phyloP scores from a whole-genome alignment of 2,888 invertebrate genomes.

The Eupithecia inturbata region DNA sequence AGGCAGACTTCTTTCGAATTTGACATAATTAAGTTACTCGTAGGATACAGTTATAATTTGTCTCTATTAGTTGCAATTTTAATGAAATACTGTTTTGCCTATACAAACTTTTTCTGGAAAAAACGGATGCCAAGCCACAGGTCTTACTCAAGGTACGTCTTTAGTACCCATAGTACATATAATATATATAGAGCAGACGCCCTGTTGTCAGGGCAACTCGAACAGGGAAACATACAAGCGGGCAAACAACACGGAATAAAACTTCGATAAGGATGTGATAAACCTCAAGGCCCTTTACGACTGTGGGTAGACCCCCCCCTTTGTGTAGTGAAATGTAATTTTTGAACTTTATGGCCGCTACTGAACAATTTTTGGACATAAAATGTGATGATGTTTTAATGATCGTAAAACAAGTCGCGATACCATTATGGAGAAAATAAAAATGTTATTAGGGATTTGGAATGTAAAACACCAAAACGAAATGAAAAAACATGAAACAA shows the following conservation, averaged over 20 bases:
- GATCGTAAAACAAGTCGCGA: conserved; percentile 4
- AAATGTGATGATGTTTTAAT: conserved; percentile 9
- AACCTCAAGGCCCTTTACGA: conserved; percentile 51
- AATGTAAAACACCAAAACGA: no score
- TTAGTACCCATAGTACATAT: no score
- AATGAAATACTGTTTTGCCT: no score
- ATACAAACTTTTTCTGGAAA: no score
- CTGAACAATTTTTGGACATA: conserved; percentile 15
- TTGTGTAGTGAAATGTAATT: conserved; percentile 24
- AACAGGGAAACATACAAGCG: not conserved
- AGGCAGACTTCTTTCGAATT: no score
- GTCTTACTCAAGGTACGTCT: no score
- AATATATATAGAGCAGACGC: not conserved
- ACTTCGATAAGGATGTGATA: conserved; percentile 56
- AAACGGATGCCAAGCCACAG: no score
- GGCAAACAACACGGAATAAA: conserved; percentile 49
- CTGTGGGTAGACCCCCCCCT: conserved; percentile 35
- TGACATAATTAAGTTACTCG: no score
- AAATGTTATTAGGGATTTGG: not conserved
- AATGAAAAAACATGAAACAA: no score
- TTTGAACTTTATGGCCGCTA: conserved; percentile 17
- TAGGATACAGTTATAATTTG: no score
- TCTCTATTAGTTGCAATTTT: no score
- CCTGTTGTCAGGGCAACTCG: not conserved
- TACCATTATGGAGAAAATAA: not conserved